These are phyloP conservation scores for Acridotheres tristis DNA, from an alignment of 2,797 vertebrate species.

Conservation along the genomic window DNA sequence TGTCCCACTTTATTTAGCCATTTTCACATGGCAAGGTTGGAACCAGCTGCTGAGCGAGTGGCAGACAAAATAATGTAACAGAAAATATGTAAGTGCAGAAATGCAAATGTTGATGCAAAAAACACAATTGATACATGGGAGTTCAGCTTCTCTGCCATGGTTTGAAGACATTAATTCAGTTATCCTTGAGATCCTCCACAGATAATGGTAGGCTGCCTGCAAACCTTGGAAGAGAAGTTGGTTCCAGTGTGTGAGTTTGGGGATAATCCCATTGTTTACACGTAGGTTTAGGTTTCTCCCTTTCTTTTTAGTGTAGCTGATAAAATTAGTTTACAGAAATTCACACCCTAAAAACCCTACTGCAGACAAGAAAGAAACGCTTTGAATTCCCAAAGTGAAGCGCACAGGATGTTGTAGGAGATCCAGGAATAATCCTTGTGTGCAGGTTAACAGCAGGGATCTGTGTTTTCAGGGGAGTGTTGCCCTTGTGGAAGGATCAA, in stretches of 20 bases:
- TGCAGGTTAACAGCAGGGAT: background rate
- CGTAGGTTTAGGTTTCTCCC: background rate
- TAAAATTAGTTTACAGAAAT: background rate
- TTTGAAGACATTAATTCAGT: background rate
- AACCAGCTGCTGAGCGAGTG: background rate
- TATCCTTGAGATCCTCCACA: background rate
- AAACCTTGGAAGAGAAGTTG: background rate
- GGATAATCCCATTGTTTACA: background rate
- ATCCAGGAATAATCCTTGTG: background rate
- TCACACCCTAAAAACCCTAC: background rate
- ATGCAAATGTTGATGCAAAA: background rate
- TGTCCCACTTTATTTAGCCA: background rate
- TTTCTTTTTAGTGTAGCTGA: background rate
- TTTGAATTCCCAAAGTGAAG: rapidly evolving
- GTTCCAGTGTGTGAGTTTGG: background rate
- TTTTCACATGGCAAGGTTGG: background rate
- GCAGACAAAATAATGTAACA: background rate
- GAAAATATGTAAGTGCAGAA: background rate
- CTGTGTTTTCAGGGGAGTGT: background rate
- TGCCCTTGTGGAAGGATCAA: background rate
- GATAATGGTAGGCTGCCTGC: background rate
- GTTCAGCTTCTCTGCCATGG: background rate
- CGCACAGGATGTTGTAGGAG: rapidly evolving
- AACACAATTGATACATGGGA: no score
- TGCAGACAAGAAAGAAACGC: background rate